Conservation (phyloP, 2,888 invertebrate genomes). For the Plagodis dolabraria region DNA sequence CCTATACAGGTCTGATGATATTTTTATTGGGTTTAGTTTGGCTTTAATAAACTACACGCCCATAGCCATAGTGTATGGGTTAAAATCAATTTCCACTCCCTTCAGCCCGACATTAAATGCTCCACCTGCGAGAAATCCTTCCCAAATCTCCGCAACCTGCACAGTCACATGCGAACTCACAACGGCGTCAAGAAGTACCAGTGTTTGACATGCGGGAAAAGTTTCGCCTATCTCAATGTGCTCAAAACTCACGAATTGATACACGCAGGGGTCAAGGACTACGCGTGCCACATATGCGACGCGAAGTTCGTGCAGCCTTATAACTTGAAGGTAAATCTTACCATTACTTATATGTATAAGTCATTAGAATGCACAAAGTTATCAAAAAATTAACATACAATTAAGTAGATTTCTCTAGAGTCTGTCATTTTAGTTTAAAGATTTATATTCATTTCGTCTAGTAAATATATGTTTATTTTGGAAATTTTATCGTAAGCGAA, state of each 20-base stretch:
- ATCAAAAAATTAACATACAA: too few species aligned
- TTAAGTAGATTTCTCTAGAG: too few species aligned
- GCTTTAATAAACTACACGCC: too few species aligned
- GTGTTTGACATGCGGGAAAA: conserved; percentile 86
- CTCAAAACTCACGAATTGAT: conserved; percentile 89
- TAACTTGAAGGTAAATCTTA: conserved; percentile 66
- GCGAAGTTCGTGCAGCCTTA: conserved; percentile 78
- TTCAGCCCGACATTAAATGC: conserved; percentile 80
- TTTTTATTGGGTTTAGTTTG: too few species aligned
- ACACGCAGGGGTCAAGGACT: conserved; percentile 88
- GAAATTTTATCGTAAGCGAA: too few species aligned
- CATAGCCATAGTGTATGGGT: too few species aligned
- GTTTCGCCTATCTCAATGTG: conserved; percentile 87
- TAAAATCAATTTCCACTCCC: conserved; percentile 1
- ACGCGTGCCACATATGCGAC: conserved; percentile 89
- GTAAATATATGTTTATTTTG: too few species aligned
- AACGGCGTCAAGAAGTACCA: conserved; percentile 85
- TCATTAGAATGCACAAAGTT: too few species aligned
- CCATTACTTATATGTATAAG: too few species aligned
- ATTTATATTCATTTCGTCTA: too few species aligned
- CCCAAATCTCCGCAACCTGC: conserved; percentile 84
- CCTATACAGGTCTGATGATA: too few species aligned
- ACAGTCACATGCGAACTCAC: conserved; percentile 86
- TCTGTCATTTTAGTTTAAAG: too few species aligned
- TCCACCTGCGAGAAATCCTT: conserved; percentile 74